Evolutionary conservation across 2,113 vertebrate species (phyloP).

Genomic region (Eurypyga helias): DNA sequence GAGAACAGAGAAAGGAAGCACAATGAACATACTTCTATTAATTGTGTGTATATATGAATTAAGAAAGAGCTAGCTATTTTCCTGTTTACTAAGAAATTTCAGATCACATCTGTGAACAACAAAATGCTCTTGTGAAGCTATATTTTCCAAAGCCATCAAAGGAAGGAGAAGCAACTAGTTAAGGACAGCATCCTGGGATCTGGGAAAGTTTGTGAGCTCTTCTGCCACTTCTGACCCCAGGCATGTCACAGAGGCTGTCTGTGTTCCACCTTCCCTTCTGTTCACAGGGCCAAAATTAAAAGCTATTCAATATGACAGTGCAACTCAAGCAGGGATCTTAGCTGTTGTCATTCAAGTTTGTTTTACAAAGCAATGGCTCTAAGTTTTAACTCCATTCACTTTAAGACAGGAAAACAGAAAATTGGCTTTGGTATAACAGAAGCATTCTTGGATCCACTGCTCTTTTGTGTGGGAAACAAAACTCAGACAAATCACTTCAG

Average conservation of each 20-base stretch:
- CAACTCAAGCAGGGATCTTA: neutral
- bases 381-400: neutral
- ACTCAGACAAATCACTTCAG: neutral
- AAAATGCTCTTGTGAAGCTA: neutral
- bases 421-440: neutral
- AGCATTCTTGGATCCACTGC: neutral
- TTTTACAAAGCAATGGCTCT: neutral
- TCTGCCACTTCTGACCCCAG: neutral
- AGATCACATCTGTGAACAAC: neutral
- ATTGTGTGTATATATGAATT: neutral
- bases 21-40: neutral
- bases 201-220: neutral
- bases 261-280: neutral
- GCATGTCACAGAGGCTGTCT: neutral
- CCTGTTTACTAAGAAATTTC: neutral
- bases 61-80: neutral
- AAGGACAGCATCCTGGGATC: neutral
- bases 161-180: neutral
- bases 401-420: neutral
- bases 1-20: neutral
- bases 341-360: neutral
- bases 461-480: neutral
- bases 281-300: neutral
- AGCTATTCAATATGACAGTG: neutral
- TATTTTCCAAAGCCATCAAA: neutral